phyloP scores from a whole-genome alignment of 2,113 vertebrate species.

The Pterocles orientalis region DNA sequence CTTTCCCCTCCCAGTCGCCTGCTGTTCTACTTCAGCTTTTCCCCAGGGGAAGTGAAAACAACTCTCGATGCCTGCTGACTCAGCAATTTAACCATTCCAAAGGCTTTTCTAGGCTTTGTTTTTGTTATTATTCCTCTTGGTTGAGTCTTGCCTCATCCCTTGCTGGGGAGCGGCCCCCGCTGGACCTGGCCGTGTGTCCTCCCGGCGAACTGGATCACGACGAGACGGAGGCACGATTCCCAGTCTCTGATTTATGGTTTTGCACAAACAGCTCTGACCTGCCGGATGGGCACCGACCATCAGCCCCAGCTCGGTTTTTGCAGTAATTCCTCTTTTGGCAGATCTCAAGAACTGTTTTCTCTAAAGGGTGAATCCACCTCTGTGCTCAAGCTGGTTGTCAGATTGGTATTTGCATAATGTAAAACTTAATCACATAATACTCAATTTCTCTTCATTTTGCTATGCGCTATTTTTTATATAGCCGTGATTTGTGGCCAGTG shows the following conservation, averaged over 20 bases:
- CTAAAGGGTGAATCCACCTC: background rate
- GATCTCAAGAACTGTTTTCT: background rate
- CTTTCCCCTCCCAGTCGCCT: background rate
- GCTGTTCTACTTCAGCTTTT: background rate
- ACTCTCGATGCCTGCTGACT: background rate
- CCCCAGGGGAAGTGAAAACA: background rate
- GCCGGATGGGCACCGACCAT: background rate
- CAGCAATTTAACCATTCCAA: background rate
- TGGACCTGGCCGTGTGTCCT: background rate
- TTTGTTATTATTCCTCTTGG: background rate
- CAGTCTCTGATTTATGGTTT: background rate
- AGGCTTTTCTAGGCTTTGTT: background rate
- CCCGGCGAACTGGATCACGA: accelerated
- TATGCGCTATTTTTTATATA: background rate
- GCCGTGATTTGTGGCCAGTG: background rate
- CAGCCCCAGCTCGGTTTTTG: background rate
- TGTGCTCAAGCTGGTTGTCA: background rate
- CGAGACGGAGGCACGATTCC: background rate
- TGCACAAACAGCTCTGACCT: background rate
- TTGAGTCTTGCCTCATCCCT: background rate
- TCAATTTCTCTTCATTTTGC: background rate
- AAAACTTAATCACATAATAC: background rate
- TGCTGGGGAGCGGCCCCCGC: background rate
- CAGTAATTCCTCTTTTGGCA: background rate
- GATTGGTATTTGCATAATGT: background rate